phyloP scores from a whole-genome alignment of 1,140 invertebrate species.

The Drosophila pseudoananassae region DNA sequence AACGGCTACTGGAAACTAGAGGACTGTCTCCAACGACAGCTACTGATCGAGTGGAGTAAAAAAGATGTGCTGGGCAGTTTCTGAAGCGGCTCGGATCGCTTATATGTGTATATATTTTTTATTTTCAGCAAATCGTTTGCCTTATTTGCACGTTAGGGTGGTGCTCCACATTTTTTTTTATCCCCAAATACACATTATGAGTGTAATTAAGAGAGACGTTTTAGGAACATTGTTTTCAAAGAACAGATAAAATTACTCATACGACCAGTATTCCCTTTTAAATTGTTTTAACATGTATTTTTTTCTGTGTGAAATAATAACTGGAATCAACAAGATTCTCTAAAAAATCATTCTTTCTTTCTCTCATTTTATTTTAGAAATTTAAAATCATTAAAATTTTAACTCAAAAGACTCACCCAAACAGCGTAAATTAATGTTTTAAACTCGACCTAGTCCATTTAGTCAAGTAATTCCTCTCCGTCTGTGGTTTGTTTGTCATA shows the following conservation, averaged over 20 bases:
- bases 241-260: not conserved
- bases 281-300: not conserved
- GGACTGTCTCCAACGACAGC: conserved; percentile 17
- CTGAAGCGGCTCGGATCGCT: conserved; percentile 34
- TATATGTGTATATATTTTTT: conserved; percentile 59
- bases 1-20: conserved; percentile 11
- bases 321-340: not conserved
- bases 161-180: not conserved
- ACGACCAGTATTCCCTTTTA: not conserved
- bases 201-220: too few species aligned
- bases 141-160: conserved; percentile 4
- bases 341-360: not conserved
- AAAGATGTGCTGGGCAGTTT: conserved; percentile 14
- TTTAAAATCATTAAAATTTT: not conserved
- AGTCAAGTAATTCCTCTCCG: not conserved
- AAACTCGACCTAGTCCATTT: conserved; percentile 10
- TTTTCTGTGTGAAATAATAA: too few species aligned
- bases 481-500: conserved; percentile 44
- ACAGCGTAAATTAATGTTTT: not conserved
- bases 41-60: conserved; percentile 19
- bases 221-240: not conserved
- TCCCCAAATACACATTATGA: too few species aligned
- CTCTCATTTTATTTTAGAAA: not conserved
- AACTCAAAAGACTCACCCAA: not conserved
- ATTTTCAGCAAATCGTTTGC: conserved; percentile 31